phyloP scores from a whole-genome alignment of 2,797 vertebrate species.

The Sebastes aleutianus region DNA sequence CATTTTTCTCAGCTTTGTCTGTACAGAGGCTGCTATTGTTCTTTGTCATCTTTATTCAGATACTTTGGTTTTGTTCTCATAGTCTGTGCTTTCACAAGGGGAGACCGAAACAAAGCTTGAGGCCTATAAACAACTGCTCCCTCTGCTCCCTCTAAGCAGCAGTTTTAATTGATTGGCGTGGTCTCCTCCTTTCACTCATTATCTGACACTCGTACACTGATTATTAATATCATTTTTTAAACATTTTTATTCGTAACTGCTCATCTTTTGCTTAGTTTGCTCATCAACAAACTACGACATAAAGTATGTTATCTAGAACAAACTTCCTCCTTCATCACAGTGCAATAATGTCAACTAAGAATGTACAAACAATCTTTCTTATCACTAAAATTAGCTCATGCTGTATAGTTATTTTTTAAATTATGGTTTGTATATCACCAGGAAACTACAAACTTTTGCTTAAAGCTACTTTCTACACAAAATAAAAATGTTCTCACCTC shows the following conservation, averaged over 20 bases:
- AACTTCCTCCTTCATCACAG: background rate
- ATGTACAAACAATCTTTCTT: background rate
- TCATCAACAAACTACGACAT: background rate
- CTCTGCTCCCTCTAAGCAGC: background rate
- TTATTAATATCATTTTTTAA: background rate
- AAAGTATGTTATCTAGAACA: background rate
- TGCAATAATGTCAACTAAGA: background rate
- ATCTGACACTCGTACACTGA: background rate
- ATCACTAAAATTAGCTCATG: background rate
- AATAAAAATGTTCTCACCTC: slow-evolving; percentile 61
- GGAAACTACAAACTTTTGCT: background rate
- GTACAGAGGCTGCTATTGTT: slow-evolving; percentile 63
- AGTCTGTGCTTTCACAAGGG: slow-evolving; percentile 31
- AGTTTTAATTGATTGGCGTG: slow-evolving; percentile 9
- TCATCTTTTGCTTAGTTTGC: background rate
- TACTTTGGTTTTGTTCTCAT: slow-evolving; percentile 56
- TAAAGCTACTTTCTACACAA: background rate
- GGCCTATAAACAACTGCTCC: slow-evolving; percentile 17
- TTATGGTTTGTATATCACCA: background rate
- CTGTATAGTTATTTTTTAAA: background rate
- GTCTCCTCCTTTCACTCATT: background rate
- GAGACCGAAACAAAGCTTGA: slow-evolving; percentile 52
- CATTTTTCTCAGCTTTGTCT: slow-evolving; percentile 43
- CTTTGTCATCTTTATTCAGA: slow-evolving; percentile 53
- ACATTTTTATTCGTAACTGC: background rate